Base-by-base conservation (phyloP, 2,113 vertebrate genomes). In the Atrichornis clamosus region DNA sequence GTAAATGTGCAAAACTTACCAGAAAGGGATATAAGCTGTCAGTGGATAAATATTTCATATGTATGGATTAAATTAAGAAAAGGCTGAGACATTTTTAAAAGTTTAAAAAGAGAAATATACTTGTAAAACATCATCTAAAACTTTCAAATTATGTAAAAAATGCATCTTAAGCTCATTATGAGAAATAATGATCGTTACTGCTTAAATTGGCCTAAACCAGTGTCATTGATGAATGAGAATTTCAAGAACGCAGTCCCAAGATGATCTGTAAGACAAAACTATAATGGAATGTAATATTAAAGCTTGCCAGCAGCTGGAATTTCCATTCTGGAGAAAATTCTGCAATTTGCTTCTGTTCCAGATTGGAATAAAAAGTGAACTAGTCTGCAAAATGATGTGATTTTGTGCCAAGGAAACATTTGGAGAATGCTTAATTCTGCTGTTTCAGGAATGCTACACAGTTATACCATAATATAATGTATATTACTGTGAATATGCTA, bases 251-350 rank as follows among this genome's bases (percentile, higher is more conserved):
- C 68, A 37, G 44, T 96, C 73, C 64, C 79, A 80, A 78, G 28
- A 80, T 76, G 42, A 84, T 90, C 53, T 83, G 41, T 89, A 77
- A 84, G n/a, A 93, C 35, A 70, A 59, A 94, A 81, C 28, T 80
- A 9, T 74, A 67, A 58, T 60, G 68, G 62, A 94, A 93, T 88
- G 76, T 84, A 56, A 52, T 81, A 64, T 68, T 86, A 88, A 88
- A 88, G 27, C 47, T 89, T 5, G 10, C 52, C 64, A 87, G 73
- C 85, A 93, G 68, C 72, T 94, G 88, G 75, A 96, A 81, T 96
- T 96, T 96, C 85, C 90, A 96, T 93, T 75, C 68, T 67, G 68
- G 58, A 93, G 52, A 87, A 93, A 93, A 95, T 88, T 90, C 59
- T 79, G 32, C 14, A 5, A 47, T 76, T 74, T 88, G 41, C 60